Base-by-base conservation (phyloP, 1,140 invertebrate genomes). In the Meloidogyne exigua region DNA sequence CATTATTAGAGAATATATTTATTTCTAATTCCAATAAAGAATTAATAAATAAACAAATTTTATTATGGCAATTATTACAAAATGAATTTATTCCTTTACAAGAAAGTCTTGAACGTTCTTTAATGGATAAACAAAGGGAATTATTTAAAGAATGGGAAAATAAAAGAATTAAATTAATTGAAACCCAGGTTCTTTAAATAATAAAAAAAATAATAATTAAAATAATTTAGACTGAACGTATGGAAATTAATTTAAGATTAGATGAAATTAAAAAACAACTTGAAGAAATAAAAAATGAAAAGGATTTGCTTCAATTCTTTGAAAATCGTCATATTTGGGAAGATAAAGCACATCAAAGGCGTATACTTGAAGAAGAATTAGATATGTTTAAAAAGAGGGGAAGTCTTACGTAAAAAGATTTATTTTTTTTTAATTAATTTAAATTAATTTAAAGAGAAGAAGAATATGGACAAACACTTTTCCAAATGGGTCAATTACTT, bases 291-390 rank as follows among this genome's bases (percentile, higher is more conserved):
- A 69, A 78, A 23, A 74, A 78, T 21, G 71, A 86, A 66, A 77
- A 79, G 18, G 81, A 86, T 44, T 39, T 82, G 15, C 64, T 86
- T 25, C 69, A 75, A 68, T 86, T 86, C 80, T 86, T 86, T 71
- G 83, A 86, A 39, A 87, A 87, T 42, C 80, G 85, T 13, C 63
- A 77, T n/a, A 39, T n/a, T 12, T 85, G 81, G 80, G 83, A 87
- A 70, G 83, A 86, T 66, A 70, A 68, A 32, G 85, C 85, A 4
- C 49, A 26, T 1, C 82, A 84, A 63, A 82, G 82, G 23, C 71
- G 79, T 21, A 49, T 79, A 68, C 64, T 83, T 15, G 76, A 78
- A 57, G 71, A 82, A 18, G 82, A 83, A 73, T 70, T 83, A 10
- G 71, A 82, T 23, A 21, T 83, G 69, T 72, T 26, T 78, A 79